Evolutionary conservation across 2,113 vertebrate species (phyloP), one percentile per base, ranked within the genome.

Genomic region (Notarius lentiginosus): DNA sequence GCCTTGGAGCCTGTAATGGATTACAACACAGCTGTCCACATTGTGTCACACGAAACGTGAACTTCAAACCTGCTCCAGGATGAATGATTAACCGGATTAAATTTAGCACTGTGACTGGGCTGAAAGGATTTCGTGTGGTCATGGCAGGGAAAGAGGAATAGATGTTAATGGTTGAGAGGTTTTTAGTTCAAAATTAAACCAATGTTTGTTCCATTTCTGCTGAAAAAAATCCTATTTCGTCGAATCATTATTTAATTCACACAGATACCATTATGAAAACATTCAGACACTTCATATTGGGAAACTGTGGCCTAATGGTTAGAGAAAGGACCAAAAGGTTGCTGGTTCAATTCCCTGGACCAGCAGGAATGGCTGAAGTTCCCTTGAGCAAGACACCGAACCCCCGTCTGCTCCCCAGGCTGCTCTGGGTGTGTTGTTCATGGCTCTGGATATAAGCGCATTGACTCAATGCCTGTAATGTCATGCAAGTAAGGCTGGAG

Each of bases 11-110:
- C 11, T n/a, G 61, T 84, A 24, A 18, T 73, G 14, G 20, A 60
- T 20, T 58, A 49, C 14, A 49, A 30, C 68, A 63, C 84, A 65
- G 41, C 15, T 73, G 27, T 61, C 73, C 58, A 53, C 11, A 63
- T 27, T 18, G 34, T 51, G 22, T 27, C 56, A 84, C 22, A 65
- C 1, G 27, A 20, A 51, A 27, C 22, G 72, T 53, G 73, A 9
- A 77, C 41, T 85, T 85, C n/a, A 61, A 53, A 11, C 61, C n/a
- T 24, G 0, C 12, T 53, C 34, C 8, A 0, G 51, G 24, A 63
- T 85, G 53, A 85, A 85, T 65, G 72, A 77, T 77, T 85, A 20
- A 77, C 70, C 17, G 2, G 73, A 76, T 84, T 49, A 51, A 51
- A 51, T 58, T 9, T 1, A 20, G 6, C 30, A 56, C 27, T 18